These are phyloP conservation scores for Spisula solida DNA, from an alignment of 2,888 invertebrate species.

Conservation along the genomic window DNA sequence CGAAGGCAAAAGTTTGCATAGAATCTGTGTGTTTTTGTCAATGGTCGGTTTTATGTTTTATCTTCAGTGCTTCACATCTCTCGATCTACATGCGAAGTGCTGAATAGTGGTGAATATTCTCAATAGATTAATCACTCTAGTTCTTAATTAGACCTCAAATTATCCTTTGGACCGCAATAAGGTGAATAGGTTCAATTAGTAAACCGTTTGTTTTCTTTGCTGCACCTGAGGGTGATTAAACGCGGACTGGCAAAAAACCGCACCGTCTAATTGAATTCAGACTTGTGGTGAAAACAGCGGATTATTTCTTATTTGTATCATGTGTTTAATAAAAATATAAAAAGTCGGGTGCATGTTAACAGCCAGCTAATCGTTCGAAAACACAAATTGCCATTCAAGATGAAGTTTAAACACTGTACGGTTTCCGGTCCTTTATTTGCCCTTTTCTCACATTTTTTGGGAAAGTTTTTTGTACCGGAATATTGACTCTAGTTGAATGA, in stretches of 20 bases:
- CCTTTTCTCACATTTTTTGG: not conserved
- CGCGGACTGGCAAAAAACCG: conserved; percentile 30
- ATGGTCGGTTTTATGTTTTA: not conserved
- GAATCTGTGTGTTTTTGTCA: not conserved
- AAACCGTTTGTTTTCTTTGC: conserved; percentile 35
- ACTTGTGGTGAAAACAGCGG: conserved; percentile 13
- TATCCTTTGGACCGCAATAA: conserved; percentile 34
- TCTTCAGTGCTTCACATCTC: not conserved
- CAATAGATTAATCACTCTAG: conserved; percentile 39
- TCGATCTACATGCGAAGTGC: not conserved
- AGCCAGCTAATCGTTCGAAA: not conserved
- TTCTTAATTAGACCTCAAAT: conserved; percentile 39
- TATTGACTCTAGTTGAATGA: not conserved
- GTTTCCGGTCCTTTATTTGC: not conserved
- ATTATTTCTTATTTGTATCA: conserved; percentile 16
- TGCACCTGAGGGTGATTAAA: conserved; percentile 38
- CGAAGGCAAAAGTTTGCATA: not conserved
- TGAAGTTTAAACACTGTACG: not conserved
- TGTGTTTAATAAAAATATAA: conserved; percentile 8
- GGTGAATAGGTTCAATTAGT: conserved; percentile 23
- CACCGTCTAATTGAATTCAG: conserved; percentile 12
- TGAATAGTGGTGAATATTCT: not conserved
- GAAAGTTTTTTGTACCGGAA: not conserved
- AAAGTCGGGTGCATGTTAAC: not conserved
- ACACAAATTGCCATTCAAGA: not conserved